Percentiles rank a stretch among this genome's conserved stretches.
These are phyloP conservation scores for Phalera bucephala DNA, from an alignment of 2,888 invertebrate species.

Conservation along the genomic window DNA sequence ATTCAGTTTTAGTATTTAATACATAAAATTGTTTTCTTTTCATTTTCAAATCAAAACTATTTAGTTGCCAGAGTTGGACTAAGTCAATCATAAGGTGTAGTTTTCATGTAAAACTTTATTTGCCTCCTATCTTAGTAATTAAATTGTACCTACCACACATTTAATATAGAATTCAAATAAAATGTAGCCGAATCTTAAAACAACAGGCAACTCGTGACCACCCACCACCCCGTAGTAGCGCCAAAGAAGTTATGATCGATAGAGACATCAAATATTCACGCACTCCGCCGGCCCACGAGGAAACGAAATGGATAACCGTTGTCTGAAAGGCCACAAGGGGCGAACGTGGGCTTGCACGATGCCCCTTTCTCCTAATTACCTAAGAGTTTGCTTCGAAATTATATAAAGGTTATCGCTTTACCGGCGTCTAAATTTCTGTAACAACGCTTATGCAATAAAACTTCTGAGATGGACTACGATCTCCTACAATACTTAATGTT, in stretches of 20 bases:
- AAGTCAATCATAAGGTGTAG: too few relatives aligned
- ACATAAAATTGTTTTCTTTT: too few relatives aligned
- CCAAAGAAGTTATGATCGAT: constrained; percentile 79
- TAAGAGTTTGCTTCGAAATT: constrained; percentile 47
- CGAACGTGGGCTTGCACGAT: constrained; percentile 44
- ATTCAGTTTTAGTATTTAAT: too few relatives aligned
- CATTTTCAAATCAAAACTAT: too few relatives aligned
- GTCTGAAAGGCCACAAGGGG: constrained; percentile 72
- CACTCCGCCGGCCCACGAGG: constrained; percentile 58
- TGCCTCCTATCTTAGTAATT: too few relatives aligned
- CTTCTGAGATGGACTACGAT: too few relatives aligned
- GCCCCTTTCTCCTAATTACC: constrained; percentile 56
- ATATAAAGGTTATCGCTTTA: constrained; percentile 16
- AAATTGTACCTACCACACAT: not conserved
- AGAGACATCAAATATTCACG: constrained; percentile 78
- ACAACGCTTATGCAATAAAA: constrained; percentile 5
- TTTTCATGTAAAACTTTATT: too few relatives aligned
- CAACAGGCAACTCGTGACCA: too few relatives aligned
- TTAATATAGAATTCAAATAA: not conserved
- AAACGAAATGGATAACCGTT: constrained; percentile 70
- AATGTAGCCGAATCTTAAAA: not conserved
- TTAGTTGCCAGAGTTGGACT: too few relatives aligned
- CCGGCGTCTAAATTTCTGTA: constrained; percentile 22
- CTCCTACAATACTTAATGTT: too few relatives aligned
- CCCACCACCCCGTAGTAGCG: constrained; percentile 31